A percentile compares a stretch with the other conserved stretches of the same genome.
Conservation (phyloP, 1,140 invertebrate species). For the Cataglyphis hispanica region DNA sequence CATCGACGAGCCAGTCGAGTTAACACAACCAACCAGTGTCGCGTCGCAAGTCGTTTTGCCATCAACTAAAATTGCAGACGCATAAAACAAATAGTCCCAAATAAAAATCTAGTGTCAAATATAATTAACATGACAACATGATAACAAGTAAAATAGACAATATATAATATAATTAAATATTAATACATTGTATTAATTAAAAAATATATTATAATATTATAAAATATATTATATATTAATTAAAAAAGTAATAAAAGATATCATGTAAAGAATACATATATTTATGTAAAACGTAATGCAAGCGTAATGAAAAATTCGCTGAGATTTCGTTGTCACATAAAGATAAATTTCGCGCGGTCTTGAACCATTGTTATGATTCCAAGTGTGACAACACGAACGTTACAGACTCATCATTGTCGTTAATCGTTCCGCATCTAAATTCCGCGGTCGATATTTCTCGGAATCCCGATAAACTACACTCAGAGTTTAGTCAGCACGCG, state of each 20-base stretch:
- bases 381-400: background rate
- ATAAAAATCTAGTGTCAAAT: background rate
- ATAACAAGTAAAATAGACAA: background rate
- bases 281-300: background rate
- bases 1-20: slow-evolving; percentile 27
- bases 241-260: background rate
- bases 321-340: background rate
- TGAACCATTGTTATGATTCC: background rate
- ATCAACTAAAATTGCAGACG: slow-evolving; percentile 5
- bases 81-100: background rate
- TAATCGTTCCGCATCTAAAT: background rate
- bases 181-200: too few relatives aligned
- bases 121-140: background rate
- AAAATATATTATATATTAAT: background rate
- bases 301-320: background rate
- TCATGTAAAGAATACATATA: background rate
- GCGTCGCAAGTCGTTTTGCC: background rate
- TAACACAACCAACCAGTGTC: slow-evolving; percentile 11
- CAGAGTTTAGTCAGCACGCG: too few relatives aligned
- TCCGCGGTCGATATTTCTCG: background rate
- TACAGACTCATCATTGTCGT: background rate
- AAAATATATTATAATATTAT: too few relatives aligned
- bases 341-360: background rate
- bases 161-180: background rate
- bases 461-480: background rate